Conservation (phyloP, 2,113 vertebrate genomes). For the Hylia prasina region DNA sequence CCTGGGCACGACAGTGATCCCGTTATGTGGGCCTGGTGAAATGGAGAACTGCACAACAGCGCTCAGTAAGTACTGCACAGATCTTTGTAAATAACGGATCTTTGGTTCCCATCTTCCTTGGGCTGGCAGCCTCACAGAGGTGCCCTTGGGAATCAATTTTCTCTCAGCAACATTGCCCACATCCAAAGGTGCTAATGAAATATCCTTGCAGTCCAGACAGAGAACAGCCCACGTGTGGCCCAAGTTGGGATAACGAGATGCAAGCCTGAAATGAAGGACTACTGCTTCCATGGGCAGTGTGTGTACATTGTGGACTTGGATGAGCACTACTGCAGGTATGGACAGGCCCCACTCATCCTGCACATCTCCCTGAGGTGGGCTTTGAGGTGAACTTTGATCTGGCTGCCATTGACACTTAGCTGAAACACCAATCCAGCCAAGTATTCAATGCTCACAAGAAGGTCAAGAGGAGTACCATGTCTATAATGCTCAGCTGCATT, state of each 20-base stretch:
- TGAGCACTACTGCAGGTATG: conserved; percentile 72
- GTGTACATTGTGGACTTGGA: conserved; percentile 70
- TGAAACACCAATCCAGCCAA: not conserved
- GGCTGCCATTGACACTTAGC: not conserved
- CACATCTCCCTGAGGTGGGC: not conserved
- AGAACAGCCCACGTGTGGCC: conserved; percentile 61
- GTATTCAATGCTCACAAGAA: not conserved
- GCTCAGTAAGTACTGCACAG: conserved; percentile 47
- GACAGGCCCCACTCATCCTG: not conserved
- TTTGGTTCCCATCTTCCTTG: not conserved
- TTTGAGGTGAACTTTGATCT: not conserved
- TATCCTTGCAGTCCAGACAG: conserved; percentile 65
- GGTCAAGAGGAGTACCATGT: not conserved
- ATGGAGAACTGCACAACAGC: conserved; percentile 74
- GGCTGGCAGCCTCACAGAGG: not conserved
- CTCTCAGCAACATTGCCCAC: not conserved
- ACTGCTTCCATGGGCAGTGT: conserved; percentile 77
- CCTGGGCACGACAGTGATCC: conserved; percentile 71
- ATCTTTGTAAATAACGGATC: too few relatives aligned
- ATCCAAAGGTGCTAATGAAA: not conserved
- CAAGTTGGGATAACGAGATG: conserved; percentile 65
- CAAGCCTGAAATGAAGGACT: conserved; percentile 69
- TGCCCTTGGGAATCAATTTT: not conserved
- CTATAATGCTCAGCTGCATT: not conserved
- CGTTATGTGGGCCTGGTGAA: conserved; percentile 64